Evolutionary conservation across 2,113 vertebrate species (phyloP).

Genomic region (Dipodomys merriami): DNA sequence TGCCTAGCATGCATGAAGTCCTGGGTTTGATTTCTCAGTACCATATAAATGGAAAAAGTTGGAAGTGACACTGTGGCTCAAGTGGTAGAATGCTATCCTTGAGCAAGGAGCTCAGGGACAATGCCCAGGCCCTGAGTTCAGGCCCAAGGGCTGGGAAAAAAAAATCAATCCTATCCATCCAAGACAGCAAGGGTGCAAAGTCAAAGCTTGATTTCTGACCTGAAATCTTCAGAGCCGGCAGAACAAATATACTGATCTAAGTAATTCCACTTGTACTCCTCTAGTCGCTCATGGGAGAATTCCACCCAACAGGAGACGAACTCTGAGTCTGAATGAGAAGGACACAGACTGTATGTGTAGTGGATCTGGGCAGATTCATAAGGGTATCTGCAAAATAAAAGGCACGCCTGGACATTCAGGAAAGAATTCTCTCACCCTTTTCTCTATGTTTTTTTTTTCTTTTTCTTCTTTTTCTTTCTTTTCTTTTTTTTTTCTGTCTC

Average conservation of each 20-base stretch:
- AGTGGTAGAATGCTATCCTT: too few species aligned
- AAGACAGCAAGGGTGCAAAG: background rate
- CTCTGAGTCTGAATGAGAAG: constrained; percentile 93
- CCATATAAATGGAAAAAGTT: too few species aligned
- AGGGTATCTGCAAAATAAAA: constrained; percentile 89
- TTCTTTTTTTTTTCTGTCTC: background rate
- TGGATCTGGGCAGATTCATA: constrained; percentile 97
- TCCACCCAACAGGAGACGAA: constrained; percentile 98
- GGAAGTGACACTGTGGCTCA: too few species aligned
- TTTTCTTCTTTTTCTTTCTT: background rate
- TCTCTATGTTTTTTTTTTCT: background rate
- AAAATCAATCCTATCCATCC: background rate
- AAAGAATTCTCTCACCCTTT: background rate
- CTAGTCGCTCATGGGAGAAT: constrained; percentile 95
- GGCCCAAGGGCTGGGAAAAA: too few species aligned
- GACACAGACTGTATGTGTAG: constrained; percentile 97
- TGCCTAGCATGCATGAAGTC: too few species aligned
- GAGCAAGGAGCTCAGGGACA: too few species aligned
- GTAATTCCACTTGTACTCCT: constrained; percentile 99
- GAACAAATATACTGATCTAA: constrained; percentile 99
- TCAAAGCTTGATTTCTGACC: constrained; percentile 83
- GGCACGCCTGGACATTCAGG: background rate
- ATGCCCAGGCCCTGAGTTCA: too few species aligned
- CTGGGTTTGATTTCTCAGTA: too few species aligned
- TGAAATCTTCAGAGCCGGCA: constrained; percentile 98